Base-by-base conservation (phyloP, 2,888 invertebrate species). In the Tenthredo amoena region DNA sequence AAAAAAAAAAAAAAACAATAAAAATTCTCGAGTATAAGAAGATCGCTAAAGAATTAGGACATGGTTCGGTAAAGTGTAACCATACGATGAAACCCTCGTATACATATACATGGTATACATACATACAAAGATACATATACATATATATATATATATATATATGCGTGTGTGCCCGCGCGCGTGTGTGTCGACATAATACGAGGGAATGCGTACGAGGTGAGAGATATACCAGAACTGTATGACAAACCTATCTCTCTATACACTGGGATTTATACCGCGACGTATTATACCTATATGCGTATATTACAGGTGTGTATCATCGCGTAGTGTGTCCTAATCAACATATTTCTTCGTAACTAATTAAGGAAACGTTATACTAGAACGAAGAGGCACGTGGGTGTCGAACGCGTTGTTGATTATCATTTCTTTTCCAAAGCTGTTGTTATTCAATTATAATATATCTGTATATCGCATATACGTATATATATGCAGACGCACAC, bases 271-370 rank as follows among this genome's bases (percentile, higher is more conserved):
- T 37, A 79, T 79, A 62, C 21, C 21, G n/a, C 31, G 55, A 58
- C 37, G 55, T 79, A 62, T 10, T 43, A 31, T 18, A 55, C 12
- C 26, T 26, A 26, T 26, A 26, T 26, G 1, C 1, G 26, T 76
- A 77, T 55, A 12, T 9, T 26, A 58, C 40, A 34, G 26, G 21
- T 50, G n/a, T 50, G 6, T 31, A 12, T 50, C 47, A 21, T 50
- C 47, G 50, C 50, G 21, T 76, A 47, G 68, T 12, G 18, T 34
- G 34, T n/a, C n/a, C n/a, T 50, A 76, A 76, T 76, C 50, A 76
- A 76, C 76, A 76, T 76, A 76, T 76, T 37, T 50, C 15, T 55
- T 37, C 58, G 58, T 26, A 37, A 37, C 79, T 79, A 79, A 79
- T 79, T 79, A 79, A 79, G 79, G 79, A 47, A n/a, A 79, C 37